A percentile compares a stretch with the other conserved stretches of the same genome.
phyloP scores from a whole-genome alignment of 2,797 vertebrate genomes.

The Xiphophorus birchmanni region DNA sequence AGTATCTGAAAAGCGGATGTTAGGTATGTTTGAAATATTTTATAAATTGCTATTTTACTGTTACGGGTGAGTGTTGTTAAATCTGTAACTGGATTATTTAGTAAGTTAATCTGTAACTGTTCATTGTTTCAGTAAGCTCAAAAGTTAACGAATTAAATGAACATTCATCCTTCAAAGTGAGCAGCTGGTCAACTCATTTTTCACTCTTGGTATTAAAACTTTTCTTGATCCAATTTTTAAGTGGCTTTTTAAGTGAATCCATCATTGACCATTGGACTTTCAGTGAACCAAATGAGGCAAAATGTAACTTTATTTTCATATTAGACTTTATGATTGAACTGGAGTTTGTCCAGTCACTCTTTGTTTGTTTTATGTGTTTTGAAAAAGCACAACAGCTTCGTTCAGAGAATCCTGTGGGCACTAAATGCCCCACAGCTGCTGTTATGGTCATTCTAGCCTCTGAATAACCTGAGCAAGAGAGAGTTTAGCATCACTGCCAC shows the following conservation, averaged over 20 bases:
- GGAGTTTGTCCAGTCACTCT: not conserved
- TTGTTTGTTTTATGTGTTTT: conserved; percentile 2
- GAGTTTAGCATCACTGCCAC: conserved; percentile 1
- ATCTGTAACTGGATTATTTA: not conserved
- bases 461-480: not conserved
- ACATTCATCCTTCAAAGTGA: not conserved
- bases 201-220: not conserved
- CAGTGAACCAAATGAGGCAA: not conserved
- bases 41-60: not conserved
- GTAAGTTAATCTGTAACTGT: too few species aligned
- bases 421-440: not conserved
- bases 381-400: not conserved
- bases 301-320: not conserved
- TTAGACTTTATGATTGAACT: not conserved
- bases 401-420: not conserved
- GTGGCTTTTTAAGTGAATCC: not conserved
- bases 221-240: not conserved
- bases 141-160: not conserved
- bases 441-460: not conserved
- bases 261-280: not conserved
- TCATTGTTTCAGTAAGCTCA: not conserved
- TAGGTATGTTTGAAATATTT: not conserved
- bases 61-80: not conserved
- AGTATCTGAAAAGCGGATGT: not conserved
- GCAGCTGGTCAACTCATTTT: not conserved